Conservation (phyloP, 2,888 invertebrate species). For the Osedax frankpressi region DNA sequence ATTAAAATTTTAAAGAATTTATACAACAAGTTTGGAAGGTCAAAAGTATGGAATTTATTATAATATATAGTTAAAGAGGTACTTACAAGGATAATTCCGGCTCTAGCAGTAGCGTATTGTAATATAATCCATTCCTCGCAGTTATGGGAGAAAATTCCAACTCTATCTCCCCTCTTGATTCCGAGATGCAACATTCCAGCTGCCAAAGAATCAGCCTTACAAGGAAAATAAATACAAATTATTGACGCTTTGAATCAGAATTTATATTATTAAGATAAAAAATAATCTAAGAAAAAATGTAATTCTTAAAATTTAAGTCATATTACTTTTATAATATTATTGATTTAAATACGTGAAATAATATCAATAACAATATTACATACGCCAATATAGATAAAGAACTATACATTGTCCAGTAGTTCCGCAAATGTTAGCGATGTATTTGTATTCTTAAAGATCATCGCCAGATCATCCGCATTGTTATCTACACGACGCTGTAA, state of each 20-base stretch:
- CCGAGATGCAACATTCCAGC: conserved; percentile 61
- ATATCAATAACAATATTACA: no score
- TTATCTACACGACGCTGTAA: conserved; percentile 34
- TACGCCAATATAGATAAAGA: no score
- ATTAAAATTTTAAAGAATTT: no score
- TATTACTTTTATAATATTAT: no score
- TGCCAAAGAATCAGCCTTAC: conserved; percentile 58
- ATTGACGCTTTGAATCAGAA: not conserved
- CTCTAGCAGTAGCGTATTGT: conserved; percentile 59
- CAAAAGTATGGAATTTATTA: no score
- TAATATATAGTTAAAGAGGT: no score
- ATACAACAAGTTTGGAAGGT: no score
- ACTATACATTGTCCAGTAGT: no score
- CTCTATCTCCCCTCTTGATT: conserved; percentile 58
- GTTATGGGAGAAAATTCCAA: conserved; percentile 72
- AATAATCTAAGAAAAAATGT: no score
- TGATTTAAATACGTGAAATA: no score
- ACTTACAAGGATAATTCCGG: conserved; percentile 59
- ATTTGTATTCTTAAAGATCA: conserved; percentile 32
- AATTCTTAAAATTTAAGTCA: no score
- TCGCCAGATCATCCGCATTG: conserved; percentile 36
- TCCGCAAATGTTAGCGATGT: conserved; percentile 35
- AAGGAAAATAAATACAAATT: not conserved
- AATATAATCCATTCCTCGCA: conserved; percentile 61
- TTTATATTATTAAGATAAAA: no score